Conservation (phyloP, 1,140 invertebrate species). For the Linepithema humile region DNA sequence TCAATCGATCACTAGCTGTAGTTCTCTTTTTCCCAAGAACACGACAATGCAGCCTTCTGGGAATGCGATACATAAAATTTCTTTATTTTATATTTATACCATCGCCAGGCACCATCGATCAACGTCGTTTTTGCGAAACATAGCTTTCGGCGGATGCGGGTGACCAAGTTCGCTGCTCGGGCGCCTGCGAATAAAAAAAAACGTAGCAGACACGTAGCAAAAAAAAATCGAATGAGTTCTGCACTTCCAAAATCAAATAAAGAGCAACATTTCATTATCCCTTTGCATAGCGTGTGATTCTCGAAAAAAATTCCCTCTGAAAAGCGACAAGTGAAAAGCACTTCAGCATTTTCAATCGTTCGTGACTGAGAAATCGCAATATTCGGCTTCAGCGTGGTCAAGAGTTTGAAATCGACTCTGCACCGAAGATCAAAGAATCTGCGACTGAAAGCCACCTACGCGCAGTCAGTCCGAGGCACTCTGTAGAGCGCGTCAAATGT, state of each 20-base stretch:
- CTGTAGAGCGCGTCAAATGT: neutral
- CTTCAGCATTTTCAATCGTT: neutral
- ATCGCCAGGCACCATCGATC: conserved; percentile 9
- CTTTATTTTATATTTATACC: conserved; percentile 4
- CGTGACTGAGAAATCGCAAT: neutral
- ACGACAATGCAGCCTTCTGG: neutral
- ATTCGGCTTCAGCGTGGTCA: conserved; percentile 3
- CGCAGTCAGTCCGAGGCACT: neutral
- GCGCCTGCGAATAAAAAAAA: conserved; percentile 3
- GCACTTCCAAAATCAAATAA: conserved; percentile 24
- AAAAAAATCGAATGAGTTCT: neutral
- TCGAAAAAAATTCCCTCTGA: neutral
- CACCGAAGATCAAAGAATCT: conserved; percentile 29
- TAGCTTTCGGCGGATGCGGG: neutral
- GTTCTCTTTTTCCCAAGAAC: neutral
- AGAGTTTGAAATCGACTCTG: conserved; percentile 25
- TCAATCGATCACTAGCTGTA: neutral
- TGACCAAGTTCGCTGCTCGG: conserved; percentile 4
- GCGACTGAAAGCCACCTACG: conserved; percentile 12
- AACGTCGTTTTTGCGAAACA: conserved; percentile 1
- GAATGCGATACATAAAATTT: neutral
- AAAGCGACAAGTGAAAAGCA: neutral
- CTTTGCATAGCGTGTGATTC: neutral
- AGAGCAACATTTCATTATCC: conserved; percentile 14
- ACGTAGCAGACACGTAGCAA: neutral